A percentile compares a stretch with the other conserved stretches of the same genome.
Conservation (phyloP, 2,797 vertebrate species). For the Chloroceryle inda region DNA sequence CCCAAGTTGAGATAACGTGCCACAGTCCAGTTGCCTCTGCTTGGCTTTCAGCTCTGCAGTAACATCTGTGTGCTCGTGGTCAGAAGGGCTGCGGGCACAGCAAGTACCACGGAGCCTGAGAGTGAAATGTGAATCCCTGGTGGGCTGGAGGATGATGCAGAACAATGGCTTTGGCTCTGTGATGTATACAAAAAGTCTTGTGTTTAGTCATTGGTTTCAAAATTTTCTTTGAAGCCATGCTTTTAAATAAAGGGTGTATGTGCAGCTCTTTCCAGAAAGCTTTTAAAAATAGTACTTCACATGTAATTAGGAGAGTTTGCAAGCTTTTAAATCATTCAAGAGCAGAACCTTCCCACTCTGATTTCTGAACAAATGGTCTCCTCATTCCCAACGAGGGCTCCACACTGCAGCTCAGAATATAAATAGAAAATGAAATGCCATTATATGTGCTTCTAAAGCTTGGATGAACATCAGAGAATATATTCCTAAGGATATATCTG, state of each 20-base stretch:
- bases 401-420: slow-evolving; percentile 48
- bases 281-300: neutral
- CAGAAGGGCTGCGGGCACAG: neutral
- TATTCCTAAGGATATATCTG: slow-evolving; percentile 9
- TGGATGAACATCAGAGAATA: slow-evolving; percentile 38
- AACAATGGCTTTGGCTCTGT: neutral
- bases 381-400: slow-evolving; percentile 13
- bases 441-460: slow-evolving; percentile 1
- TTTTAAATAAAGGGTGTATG: neutral
- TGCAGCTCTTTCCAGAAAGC: neutral
- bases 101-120: neutral
- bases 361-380: slow-evolving; percentile 51
- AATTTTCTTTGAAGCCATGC: neutral
- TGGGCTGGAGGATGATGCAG: neutral
- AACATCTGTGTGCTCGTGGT: neutral
- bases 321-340: slow-evolving; percentile 45
- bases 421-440: slow-evolving; percentile 63
- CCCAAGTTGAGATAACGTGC: neutral
- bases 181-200: neutral
- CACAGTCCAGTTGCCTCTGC: neutral
- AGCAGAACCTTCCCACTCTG: slow-evolving; percentile 54
- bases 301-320: slow-evolving; percentile 46
- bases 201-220: neutral
- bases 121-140: neutral
- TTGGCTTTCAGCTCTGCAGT: neutral